Evolutionary conservation across 2,113 vertebrate genomes (phyloP).

Genomic region (Triplophysa siluroides): DNA sequence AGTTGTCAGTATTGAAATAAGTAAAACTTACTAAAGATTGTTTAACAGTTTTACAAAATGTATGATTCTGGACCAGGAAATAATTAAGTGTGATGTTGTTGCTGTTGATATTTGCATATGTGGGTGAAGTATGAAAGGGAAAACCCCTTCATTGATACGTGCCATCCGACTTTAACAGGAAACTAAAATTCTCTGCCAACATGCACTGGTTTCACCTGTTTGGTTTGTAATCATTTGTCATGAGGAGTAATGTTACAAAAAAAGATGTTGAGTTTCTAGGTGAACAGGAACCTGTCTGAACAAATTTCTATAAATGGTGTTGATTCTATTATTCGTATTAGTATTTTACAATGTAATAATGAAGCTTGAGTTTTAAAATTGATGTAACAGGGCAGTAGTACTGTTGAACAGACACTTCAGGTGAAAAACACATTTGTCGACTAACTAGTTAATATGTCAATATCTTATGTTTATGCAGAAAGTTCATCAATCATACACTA

Average conservation of each 20-base stretch:
- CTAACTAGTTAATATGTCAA: no score
- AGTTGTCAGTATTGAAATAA: no score
- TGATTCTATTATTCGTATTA: no score
- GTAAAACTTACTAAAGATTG: no score
- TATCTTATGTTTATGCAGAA: neutral
- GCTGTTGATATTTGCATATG: conserved; percentile 24
- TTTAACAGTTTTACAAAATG: neutral
- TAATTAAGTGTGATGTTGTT: neutral
- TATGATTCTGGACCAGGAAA: conserved; percentile 35
- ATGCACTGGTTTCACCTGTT: conserved; percentile 53
- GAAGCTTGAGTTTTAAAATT: neutral
- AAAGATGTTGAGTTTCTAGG: neutral
- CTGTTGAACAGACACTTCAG: neutral
- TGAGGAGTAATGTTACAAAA: neutral
- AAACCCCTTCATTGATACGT: conserved; percentile 29
- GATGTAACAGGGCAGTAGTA: neutral
- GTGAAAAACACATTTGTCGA: conserved; percentile 4
- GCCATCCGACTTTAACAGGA: conserved; percentile 2
- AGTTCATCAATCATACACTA: neutral
- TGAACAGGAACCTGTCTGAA: neutral
- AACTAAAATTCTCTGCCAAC: conserved; percentile 25
- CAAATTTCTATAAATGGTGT: neutral
- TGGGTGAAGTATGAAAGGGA: conserved; percentile 35
- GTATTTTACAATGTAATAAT: neutral
- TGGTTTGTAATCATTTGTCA: conserved; percentile 1